Evolutionary conservation across 1,140 invertebrate species (phyloP).

Genomic region (Steinernema khuongi): DNA sequence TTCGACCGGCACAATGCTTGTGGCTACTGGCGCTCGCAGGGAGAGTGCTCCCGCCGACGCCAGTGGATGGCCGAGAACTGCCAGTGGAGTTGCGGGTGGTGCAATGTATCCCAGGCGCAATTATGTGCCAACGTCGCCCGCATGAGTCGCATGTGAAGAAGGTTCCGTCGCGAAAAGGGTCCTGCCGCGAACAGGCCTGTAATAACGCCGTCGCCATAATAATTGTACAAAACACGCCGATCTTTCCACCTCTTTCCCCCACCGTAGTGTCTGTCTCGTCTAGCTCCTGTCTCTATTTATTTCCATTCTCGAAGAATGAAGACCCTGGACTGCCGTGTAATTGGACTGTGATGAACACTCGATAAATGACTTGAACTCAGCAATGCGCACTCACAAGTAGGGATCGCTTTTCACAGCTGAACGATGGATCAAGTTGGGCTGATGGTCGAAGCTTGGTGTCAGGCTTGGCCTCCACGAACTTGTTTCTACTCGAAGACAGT

Average conservation of each 20-base stretch:
- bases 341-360: no score
- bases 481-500: no score
- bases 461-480: no score
- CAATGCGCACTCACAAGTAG: no score
- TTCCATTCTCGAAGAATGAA: no score
- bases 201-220: background rate
- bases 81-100: constrained; percentile 39
- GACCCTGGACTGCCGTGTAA: no score
- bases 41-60: constrained; percentile 31
- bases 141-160: background rate
- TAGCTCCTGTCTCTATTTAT: background rate
- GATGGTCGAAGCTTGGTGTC: no score
- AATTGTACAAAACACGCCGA: background rate
- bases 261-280: background rate
- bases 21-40: constrained; percentile 33
- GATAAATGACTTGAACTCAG: no score
- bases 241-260: background rate
- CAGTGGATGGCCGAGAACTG: constrained; percentile 44
- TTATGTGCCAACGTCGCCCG: constrained; percentile 30
- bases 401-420: no score
- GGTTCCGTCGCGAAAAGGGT: background rate
- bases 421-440: no score
- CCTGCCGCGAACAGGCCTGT: no score
- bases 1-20: constrained; percentile 36
- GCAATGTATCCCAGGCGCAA: constrained; percentile 24